phyloP scores from a whole-genome alignment of 37 sponge, comb jelly and placozoan species.

The Chondrosia reniformis region DNA sequence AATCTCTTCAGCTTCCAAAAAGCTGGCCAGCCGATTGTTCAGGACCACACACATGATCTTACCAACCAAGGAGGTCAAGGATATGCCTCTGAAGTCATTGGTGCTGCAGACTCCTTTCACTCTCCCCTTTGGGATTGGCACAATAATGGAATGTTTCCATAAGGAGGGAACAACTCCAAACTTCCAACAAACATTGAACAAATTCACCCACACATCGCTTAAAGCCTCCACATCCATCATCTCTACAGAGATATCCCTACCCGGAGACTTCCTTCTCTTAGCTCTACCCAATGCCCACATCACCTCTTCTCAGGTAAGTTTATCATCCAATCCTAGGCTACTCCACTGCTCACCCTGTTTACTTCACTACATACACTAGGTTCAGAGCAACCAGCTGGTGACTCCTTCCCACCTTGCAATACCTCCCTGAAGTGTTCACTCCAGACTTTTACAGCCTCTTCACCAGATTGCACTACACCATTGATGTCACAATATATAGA shows the following conservation, averaged over 20 bases:
- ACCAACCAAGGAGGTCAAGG: neutral
- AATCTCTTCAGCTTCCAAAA: neutral
- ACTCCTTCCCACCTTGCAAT: neutral
- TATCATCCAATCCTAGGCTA: neutral
- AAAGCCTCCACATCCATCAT: neutral
- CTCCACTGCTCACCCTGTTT: neutral
- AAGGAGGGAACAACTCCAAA: neutral
- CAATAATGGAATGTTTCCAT: neutral
- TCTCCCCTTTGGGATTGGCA: neutral
- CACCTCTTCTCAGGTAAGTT: neutral
- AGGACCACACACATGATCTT: neutral
- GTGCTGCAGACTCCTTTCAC: neutral
- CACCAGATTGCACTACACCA: neutral
- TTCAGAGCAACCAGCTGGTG: neutral
- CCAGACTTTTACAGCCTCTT: slow-evolving; percentile 1
- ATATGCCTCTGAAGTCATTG: neutral
- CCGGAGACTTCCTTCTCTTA: neutral
- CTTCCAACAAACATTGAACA: neutral
- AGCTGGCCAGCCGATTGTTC: neutral
- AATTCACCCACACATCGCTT: neutral
- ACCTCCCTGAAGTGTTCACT: neutral
- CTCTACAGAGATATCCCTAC: neutral
- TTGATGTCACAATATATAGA: neutral
- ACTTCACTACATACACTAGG: neutral
- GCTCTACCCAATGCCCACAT: neutral